Evolutionary conservation across 23 tunicate species (phyloP), one percentile per base, ranked within the genome.

Genomic region (Styela plicata): DNA sequence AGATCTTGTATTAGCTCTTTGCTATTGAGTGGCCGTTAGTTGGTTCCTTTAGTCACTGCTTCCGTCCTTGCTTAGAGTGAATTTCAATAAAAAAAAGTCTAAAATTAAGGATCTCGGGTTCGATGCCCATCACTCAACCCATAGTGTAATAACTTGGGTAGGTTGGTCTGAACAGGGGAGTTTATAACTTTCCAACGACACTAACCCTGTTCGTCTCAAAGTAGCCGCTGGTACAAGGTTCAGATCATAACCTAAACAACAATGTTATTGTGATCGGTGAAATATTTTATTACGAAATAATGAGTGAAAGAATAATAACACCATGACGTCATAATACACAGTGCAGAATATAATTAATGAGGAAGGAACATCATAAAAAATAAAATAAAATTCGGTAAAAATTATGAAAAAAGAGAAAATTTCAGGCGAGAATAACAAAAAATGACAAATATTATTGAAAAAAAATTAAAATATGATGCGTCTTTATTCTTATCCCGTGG

Each of bases 241-340:
- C 57, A 44, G 13, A 44, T 13, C 7, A 44, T 44, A 44, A 5
- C 10, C 10, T 13, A 44, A 44, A 5, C 13, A 13, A 44, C 7
- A 44, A 44, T 44, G 57, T 44, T n/a, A 44, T 44, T 44, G 57
- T 44, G 57, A 66, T 3, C 17, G 10, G 29, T 27, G 70, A 24
- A 27, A 66, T 66, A 66, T 66, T 66, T 66, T 66, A 66, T 66
- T 66, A 27, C 70, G 17, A 66, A 66, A 66, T 27, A 66, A 66
- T 66, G 29, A 10, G 30, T 24, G 31, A 27, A 24, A 27, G 31
- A 66, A 66, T 66, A 24, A 66, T 66, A 66, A 66, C 70, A 66
- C 70, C 70, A 66, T 66, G 70, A 66, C 70, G 70, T 66, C 70
- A 66, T 17, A 66, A 66, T 66, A 66, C 70, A 66, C 70, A 66